Evolutionary conservation across 1,140 invertebrate species (phyloP).

Genomic region (Calliphora vicina): DNA sequence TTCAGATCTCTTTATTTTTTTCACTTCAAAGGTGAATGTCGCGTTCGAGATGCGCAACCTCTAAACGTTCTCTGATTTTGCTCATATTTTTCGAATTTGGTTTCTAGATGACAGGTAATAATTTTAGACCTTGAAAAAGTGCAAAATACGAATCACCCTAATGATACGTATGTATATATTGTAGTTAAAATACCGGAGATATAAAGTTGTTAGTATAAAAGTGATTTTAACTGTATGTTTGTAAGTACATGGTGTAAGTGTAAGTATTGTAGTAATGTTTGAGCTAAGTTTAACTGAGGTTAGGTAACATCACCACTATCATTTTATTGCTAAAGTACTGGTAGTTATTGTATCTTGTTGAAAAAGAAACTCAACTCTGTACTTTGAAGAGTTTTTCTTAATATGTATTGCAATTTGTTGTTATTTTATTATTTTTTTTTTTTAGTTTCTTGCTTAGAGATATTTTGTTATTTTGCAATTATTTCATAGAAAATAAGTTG

Average conservation of each 20-base stretch:
- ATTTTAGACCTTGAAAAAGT: too few species aligned
- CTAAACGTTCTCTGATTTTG: too few species aligned
- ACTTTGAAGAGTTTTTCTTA: too few species aligned
- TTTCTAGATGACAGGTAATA: too few species aligned
- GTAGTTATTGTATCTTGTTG: neutral
- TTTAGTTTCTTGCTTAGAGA: neutral
- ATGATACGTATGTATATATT: too few species aligned
- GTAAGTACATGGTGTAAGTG: neutral
- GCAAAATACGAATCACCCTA: too few species aligned
- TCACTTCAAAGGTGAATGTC: too few species aligned
- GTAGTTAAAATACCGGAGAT: neutral
- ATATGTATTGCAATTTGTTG: neutral
- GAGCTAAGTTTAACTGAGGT: neutral
- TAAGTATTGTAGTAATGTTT: slow-evolving; percentile 1
- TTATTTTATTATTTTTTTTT: neutral
- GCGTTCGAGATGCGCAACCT: too few species aligned
- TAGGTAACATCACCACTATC: slow-evolving; percentile 1
- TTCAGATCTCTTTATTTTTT: too few species aligned
- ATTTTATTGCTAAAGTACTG: neutral
- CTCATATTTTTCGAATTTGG: too few species aligned
- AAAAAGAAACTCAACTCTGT: too few species aligned
- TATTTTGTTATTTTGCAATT: neutral
- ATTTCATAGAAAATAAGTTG: neutral
- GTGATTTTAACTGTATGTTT: neutral
- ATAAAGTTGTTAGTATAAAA: neutral